A percentile compares a stretch with the other conserved stretches of the same genome.
Conservation (phyloP, 2,797 vertebrate species). For the Enoplosus armatus region DNA sequence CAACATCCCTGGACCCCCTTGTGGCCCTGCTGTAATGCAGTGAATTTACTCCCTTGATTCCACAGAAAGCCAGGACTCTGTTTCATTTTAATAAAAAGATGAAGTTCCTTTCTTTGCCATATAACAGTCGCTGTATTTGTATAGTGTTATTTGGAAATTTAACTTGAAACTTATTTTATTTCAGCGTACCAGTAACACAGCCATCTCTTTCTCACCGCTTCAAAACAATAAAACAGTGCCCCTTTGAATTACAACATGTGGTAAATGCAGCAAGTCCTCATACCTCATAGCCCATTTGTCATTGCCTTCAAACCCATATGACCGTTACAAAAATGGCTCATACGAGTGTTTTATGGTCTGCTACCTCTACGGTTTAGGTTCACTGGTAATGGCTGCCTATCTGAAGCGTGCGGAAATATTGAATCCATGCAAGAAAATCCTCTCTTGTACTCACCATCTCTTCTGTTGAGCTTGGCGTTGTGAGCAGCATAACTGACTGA, state of each 20-base stretch:
- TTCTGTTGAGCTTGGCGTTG: slow-evolving; percentile 93
- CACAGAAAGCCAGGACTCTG: neutral
- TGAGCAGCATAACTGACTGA: slow-evolving; percentile 90
- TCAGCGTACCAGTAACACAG: neutral
- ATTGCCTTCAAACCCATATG: neutral
- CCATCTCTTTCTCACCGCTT: neutral
- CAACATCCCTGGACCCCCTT: neutral
- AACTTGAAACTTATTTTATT: neutral
- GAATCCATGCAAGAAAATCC: neutral
- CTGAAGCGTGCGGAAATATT: slow-evolving; percentile 11
- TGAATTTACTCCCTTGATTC: neutral
- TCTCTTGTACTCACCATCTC: slow-evolving; percentile 90
- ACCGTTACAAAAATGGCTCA: neutral
- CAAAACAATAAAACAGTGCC: neutral
- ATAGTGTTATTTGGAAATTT: neutral
- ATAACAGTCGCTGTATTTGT: neutral
- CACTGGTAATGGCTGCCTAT: neutral
- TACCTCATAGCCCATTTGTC: slow-evolving; percentile 3
- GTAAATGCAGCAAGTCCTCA: neutral
- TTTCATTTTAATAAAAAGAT: neutral
- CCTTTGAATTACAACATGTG: neutral
- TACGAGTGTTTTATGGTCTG: slow-evolving; percentile 11
- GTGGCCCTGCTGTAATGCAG: neutral
- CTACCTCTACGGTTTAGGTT: slow-evolving; percentile 16
- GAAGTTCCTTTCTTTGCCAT: neutral